phyloP scores from a whole-genome alignment of 2,888 invertebrate species.

The Pachliopta kotzebuea region DNA sequence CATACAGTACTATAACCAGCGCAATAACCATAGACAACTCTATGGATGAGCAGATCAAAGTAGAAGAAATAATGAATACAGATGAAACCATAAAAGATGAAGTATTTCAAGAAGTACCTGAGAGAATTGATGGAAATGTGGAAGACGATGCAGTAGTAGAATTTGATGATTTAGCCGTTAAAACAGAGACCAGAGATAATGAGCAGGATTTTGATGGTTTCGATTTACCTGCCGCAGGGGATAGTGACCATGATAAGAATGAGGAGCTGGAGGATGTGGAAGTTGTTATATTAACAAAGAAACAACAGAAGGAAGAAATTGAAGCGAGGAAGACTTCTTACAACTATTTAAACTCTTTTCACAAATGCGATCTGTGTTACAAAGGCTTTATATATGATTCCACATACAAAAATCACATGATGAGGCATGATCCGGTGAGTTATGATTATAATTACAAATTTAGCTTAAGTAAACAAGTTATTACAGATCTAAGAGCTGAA shows the following conservation, averaged over 20 bases:
- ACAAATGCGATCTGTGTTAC: constrained; percentile 60
- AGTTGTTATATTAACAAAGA: constrained; percentile 45
- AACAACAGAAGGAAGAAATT: constrained; percentile 56
- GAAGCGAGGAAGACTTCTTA: constrained; percentile 44
- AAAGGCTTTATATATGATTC: constrained; percentile 60
- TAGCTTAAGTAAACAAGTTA: too few species aligned
- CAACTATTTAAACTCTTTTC: constrained; percentile 57
- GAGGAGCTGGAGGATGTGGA: constrained; percentile 41
- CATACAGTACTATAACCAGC: constrained; percentile 4
- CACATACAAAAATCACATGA: constrained; percentile 62
- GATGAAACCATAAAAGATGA: constrained; percentile 18
- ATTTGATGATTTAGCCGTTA: constrained; percentile 13
- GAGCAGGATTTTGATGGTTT: constrained; percentile 31
- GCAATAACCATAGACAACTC: not conserved
- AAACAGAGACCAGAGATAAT: constrained; percentile 4
- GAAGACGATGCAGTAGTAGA: constrained; percentile 11
- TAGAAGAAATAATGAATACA: constrained; percentile 1
- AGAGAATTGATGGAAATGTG: constrained; percentile 4
- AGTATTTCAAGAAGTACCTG: not conserved
- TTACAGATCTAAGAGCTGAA: too few species aligned
- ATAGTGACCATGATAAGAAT: constrained; percentile 20
- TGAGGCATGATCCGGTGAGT: constrained; percentile 57
- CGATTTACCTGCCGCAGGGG: constrained; percentile 7
- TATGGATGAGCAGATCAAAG: not conserved
- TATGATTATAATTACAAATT: too few species aligned